Percentiles rank a stretch among this genome's conserved stretches.
Evolutionary conservation across 2,888 invertebrate species (phyloP).

Genomic region (Tetrapedia diversipes): DNA sequence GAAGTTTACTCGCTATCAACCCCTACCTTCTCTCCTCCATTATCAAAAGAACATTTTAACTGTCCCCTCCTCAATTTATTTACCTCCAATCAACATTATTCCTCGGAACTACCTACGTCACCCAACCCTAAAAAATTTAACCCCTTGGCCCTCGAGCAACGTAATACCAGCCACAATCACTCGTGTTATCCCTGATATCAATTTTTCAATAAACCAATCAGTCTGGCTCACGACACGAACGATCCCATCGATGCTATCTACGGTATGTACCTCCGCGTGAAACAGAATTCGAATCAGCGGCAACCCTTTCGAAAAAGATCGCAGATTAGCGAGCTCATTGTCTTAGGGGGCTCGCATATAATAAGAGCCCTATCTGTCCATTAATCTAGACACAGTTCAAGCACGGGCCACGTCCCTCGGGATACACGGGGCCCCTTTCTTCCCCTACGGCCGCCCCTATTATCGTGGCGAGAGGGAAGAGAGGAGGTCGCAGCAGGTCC

Average conservation of each 20-base stretch:
- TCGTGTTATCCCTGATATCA: background rate
- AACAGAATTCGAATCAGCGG: slow-evolving; percentile 46
- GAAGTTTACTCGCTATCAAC: too few relatives aligned
- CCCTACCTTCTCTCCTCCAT: too few relatives aligned
- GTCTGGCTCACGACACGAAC: background rate
- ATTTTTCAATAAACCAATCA: slow-evolving; percentile 30
- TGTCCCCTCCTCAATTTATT: too few relatives aligned
- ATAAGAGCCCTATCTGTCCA: slow-evolving; percentile 52
- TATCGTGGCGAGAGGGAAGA: slow-evolving; percentile 35
- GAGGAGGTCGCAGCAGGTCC: slow-evolving; percentile 21
- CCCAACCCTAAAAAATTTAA: background rate
- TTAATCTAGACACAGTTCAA: slow-evolving; percentile 55
- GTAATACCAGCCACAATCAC: background rate
- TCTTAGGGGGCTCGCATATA: slow-evolving; percentile 42
- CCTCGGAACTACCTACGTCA: too few relatives aligned
- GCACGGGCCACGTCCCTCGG: slow-evolving; percentile 25
- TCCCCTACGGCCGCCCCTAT: slow-evolving; percentile 21
- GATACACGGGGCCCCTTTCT: slow-evolving; percentile 37
- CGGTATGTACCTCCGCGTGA: background rate
- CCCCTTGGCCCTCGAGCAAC: background rate
- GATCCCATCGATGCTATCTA: slow-evolving; percentile 19
- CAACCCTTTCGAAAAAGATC: slow-evolving; percentile 45
- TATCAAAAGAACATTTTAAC: too few relatives aligned
- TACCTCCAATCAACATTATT: too few relatives aligned
- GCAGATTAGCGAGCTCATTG: slow-evolving; percentile 51